Evolutionary conservation across 2,113 vertebrate species (phyloP), one percentile per base, ranked within the genome.

Genomic region (Galbula dea): DNA sequence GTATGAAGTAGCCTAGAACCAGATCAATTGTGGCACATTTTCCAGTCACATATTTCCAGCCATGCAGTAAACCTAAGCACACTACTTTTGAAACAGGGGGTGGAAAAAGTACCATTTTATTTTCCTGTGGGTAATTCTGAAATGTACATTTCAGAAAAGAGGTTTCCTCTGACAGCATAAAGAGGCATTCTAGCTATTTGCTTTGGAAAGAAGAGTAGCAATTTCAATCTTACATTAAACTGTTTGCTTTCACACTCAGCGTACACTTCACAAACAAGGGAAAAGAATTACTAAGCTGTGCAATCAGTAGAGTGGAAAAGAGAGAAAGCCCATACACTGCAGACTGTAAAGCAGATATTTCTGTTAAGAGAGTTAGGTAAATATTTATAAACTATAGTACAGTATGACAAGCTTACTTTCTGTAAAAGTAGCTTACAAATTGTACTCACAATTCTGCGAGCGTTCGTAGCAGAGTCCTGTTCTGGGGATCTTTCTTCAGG

Each of bases 401-500:
- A 14, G 11, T 69, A 63, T 45, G 86, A 41, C 34, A 83, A 75
- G 21, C 54, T 34, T 24, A 37, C 26, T 69, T 81, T 78, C 73
- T 61, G 27, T 45, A 87, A 83, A 4, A 58, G 39, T 21, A 93
- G 63, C 82, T 86, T 37, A 63, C 92, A 87, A 88, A 66, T 3
- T 22, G 62, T 78, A 98, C 99, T 98, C 93, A 99, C 99, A 99
- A 80, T 94, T 99, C 99, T 76, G 99, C 99, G 89, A 99, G 95
- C 0, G 99, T 99, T 91, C 93, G 98, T 83, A 99, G 98, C 85
- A 99, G 96, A 19, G 98, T 99, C 86, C 98, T 97, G 93, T 99
- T 99, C 68, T 97, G 98, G 57, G 98, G 98, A 65, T 99, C 98
- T 93, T 97, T 99, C 98, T 98, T 99, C 91, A 99, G 97, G 94